Evolutionary conservation across 2,888 invertebrate genomes (phyloP).

Genomic region (Hipparchia semele): DNA sequence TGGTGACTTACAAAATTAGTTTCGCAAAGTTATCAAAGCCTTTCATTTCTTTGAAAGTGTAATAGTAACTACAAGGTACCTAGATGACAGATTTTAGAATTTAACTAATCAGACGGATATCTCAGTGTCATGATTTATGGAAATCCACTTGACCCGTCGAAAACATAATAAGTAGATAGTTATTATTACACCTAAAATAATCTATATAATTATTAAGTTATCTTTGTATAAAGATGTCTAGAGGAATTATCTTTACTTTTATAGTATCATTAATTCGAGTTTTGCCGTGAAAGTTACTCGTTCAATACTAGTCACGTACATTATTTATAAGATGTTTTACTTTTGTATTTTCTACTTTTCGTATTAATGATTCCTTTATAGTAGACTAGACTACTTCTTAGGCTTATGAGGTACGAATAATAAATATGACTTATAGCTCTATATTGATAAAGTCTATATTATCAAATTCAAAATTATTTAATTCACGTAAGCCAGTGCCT

Average conservation of each 20-base stretch:
- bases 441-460: too few relatives aligned
- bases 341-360: conserved; percentile 4
- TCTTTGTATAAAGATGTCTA: too few relatives aligned
- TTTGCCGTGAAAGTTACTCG: conserved; percentile 7
- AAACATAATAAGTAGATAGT: too few relatives aligned
- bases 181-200: too few relatives aligned
- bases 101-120: background rate
- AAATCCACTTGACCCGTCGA: too few relatives aligned
- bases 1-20: conserved; percentile 23
- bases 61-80: background rate
- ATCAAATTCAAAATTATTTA: too few relatives aligned
- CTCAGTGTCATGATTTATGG: too few relatives aligned
- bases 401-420: background rate
- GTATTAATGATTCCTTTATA: background rate
- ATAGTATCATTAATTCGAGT: conserved; percentile 1
- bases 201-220: too few relatives aligned
- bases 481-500: too few relatives aligned
- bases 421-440: too few relatives aligned
- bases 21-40: conserved; percentile 10
- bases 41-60: conserved; percentile 1
- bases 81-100: background rate
- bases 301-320: conserved; percentile 11
- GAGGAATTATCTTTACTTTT: background rate
- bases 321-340: conserved; percentile 3
- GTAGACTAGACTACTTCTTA: too few relatives aligned